Evolutionary conservation across 2,888 invertebrate species (phyloP).

Genomic region (Adineta ricciae): DNA sequence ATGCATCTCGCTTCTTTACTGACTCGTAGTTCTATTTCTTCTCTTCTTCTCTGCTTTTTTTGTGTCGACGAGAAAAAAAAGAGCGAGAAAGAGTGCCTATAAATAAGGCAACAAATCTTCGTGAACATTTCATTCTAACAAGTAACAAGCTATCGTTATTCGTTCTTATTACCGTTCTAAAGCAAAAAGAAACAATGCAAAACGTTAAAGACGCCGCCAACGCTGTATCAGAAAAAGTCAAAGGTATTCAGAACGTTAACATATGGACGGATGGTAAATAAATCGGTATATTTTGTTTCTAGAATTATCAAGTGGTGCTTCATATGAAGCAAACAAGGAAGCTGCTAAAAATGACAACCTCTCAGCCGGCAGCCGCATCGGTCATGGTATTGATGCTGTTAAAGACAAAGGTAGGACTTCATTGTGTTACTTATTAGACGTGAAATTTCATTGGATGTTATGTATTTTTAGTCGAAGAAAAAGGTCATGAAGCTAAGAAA

Average conservation of each 20-base stretch:
- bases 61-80: background rate
- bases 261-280: background rate
- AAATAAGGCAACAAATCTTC: background rate
- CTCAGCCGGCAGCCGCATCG: background rate
- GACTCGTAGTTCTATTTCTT: background rate
- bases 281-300: background rate
- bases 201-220: background rate
- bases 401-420: background rate
- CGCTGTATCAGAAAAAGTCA: background rate
- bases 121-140: background rate
- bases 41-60: background rate
- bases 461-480: background rate
- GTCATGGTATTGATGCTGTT: background rate
- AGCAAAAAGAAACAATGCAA: background rate
- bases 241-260: background rate
- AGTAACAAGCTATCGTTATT: background rate
- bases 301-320: background rate
- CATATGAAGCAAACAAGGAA: background rate
- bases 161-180: background rate
- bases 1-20: background rate
- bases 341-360: background rate
- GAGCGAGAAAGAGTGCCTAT: background rate
- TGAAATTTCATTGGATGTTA: background rate
- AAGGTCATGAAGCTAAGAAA: background rate
- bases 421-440: too few species aligned